phyloP scores from a whole-genome alignment of 1,140 invertebrate genomes.

The Drosophila rhopaloa region DNA sequence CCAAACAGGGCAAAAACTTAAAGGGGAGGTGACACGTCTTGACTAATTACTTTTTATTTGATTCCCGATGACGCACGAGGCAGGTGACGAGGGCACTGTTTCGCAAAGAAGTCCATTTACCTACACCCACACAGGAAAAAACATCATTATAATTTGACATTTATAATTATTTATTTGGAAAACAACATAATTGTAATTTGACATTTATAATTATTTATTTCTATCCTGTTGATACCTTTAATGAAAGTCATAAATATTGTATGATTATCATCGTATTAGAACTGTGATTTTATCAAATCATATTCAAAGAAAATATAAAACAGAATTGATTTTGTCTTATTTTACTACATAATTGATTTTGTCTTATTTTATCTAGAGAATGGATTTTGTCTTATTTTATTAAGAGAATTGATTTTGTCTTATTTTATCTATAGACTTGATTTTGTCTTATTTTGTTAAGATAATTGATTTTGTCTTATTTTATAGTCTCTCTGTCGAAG shows the following conservation, averaged over 20 bases:
- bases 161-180: not conserved
- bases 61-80: constrained; percentile 18
- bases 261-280: too few species aligned
- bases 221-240: too few species aligned
- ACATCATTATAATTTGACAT: too few species aligned
- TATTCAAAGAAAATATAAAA: not conserved
- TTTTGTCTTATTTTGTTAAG: too few species aligned
- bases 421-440: not conserved
- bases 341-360: too few species aligned
- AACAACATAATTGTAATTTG: not conserved
- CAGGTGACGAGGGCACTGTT: not conserved
- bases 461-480: not conserved
- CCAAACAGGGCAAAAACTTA: constrained; percentile 28
- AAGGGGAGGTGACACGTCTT: constrained; percentile 21
- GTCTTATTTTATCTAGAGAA: not conserved
- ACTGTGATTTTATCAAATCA: too few species aligned
- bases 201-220: too few species aligned
- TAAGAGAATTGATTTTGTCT: not conserved
- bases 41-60: constrained; percentile 58
- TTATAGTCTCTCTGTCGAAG: not conserved
- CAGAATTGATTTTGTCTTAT: not conserved
- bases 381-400: not conserved
- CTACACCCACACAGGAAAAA: not conserved
- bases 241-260: too few species aligned
- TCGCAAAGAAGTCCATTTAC: not conserved